Evolutionary conservation across 2,797 vertebrate species (phyloP).

Genomic region (Melopsittacus undulatus): DNA sequence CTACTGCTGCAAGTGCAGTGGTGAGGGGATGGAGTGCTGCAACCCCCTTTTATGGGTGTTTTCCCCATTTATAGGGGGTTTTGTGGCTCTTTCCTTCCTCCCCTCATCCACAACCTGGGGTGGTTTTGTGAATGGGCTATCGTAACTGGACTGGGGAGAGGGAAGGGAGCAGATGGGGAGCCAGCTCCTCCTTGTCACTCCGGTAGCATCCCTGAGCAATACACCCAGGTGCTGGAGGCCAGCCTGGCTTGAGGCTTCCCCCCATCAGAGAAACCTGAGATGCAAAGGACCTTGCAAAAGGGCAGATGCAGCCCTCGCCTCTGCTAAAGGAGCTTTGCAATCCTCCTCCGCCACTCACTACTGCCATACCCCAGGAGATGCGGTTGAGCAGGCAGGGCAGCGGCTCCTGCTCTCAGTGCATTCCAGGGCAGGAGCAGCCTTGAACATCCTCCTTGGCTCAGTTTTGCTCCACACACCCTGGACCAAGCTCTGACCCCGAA

Average conservation of each 20-base stretch:
- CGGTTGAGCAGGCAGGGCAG: not conserved
- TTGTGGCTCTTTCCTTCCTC: not conserved
- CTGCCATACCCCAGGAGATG: not conserved
- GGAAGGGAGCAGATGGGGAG: slow-evolving; percentile 8
- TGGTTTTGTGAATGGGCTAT: slow-evolving; percentile 54
- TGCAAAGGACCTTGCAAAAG: not conserved
- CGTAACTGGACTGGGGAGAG: not conserved
- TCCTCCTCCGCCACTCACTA: not conserved
- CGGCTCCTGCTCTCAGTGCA: not conserved
- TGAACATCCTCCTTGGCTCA: not conserved
- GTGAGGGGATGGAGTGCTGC: accelerated
- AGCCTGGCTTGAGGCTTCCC: not conserved
- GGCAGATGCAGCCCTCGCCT: not conserved
- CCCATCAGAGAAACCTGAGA: not conserved
- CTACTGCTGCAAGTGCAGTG: accelerated
- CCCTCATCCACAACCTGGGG: not conserved
- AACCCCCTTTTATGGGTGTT: not conserved
- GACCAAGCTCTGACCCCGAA: slow-evolving; percentile 12
- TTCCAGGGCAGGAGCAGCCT: not conserved
- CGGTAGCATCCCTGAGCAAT: not conserved
- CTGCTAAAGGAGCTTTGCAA: not conserved
- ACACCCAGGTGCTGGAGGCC: slow-evolving; percentile 53
- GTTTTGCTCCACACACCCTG: accelerated
- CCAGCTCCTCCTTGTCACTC: not conserved
- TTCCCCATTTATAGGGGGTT: not conserved